Percentiles rank a stretch among this genome's conserved stretches.
Evolutionary conservation across 1,140 invertebrate genomes (phyloP).

Genomic region (Diorhabda sublineata): DNA sequence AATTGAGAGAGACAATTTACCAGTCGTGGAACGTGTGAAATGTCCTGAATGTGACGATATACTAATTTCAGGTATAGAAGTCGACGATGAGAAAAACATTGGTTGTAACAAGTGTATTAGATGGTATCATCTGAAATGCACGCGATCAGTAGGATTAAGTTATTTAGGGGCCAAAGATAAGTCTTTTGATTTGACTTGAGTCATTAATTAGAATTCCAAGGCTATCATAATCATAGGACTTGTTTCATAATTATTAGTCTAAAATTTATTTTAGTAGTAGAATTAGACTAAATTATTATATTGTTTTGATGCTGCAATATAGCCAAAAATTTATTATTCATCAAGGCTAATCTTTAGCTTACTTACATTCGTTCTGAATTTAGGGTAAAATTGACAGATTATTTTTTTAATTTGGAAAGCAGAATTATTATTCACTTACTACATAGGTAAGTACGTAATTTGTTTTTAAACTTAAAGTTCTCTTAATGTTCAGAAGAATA

Average conservation of each 20-base stretch:
- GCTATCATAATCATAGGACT: slow-evolving; percentile 5
- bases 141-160: neutral
- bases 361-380: neutral
- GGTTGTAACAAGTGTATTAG: slow-evolving; percentile 10
- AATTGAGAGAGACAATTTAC: slow-evolving; percentile 7
- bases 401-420: too few species aligned
- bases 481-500: slow-evolving; percentile 2
- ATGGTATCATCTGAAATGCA: slow-evolving; percentile 10
- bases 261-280: slow-evolving; percentile 12
- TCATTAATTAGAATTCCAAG: slow-evolving; percentile 10
- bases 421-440: too few species aligned
- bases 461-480: neutral
- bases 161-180: neutral
- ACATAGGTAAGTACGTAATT: too few species aligned
- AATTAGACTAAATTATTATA: slow-evolving; percentile 5
- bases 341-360: slow-evolving; percentile 1
- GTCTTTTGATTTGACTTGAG: neutral
- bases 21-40: slow-evolving; percentile 8
- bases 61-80: slow-evolving; percentile 9
- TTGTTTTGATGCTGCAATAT: slow-evolving; percentile 9
- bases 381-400: slow-evolving; percentile 1
- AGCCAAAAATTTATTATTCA: slow-evolving; percentile 9
- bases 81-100: slow-evolving; percentile 13
- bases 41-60: slow-evolving; percentile 7
- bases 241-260: slow-evolving; percentile 8